Evolutionary conservation across 1,140 invertebrate species (phyloP), one percentile per base, ranked within the genome.

Genomic region (Ladona fulva): DNA sequence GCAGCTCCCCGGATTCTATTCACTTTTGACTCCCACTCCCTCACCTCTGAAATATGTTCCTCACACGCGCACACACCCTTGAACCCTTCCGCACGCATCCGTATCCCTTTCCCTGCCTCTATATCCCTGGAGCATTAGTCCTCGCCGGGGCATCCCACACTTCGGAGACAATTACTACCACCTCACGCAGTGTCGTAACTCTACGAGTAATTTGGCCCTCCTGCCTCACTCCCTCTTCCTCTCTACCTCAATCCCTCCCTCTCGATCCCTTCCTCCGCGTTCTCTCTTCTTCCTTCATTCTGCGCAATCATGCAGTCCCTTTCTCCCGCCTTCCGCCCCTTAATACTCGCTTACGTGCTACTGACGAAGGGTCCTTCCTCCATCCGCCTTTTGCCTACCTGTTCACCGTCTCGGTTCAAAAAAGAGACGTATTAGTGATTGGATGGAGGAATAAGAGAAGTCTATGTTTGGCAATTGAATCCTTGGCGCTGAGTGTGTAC

Each of bases 81-180:
- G 1, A 66, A 19, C n/a, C 52, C 52, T 19, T 66, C 3, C 44
- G 10, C 44, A 52, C 44, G 44, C 44, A 52, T 52, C 44, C 52
- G 16, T 66, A 66, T 66, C n/a, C 52, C 52, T 66, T 66, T 66
- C 52, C 52, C 52, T 5, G 29, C 29, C 29, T 66, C 14, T 12
- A 12, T 66, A 66, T 66, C 52, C 52, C 52, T 19, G 52, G 52
- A 66, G 52, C 52, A 66, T 66, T 66, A 66, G 16, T 22, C n/a
- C 52, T 6, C 52, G 52, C 12, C 3, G 52, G 5, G 52, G n/a
- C 52, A 66, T 66, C 52, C 52, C 52, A 66, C 52, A 66, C 52
- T 66, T 66, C 52, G 52, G 52, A 66, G 52, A 66, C 52, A 66
- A 66, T 66, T 66, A 66, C 52, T 66, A 66, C 52, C 52, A 12